phyloP scores from a whole-genome alignment of 23 tunicate genomes.

The Styela clava region DNA sequence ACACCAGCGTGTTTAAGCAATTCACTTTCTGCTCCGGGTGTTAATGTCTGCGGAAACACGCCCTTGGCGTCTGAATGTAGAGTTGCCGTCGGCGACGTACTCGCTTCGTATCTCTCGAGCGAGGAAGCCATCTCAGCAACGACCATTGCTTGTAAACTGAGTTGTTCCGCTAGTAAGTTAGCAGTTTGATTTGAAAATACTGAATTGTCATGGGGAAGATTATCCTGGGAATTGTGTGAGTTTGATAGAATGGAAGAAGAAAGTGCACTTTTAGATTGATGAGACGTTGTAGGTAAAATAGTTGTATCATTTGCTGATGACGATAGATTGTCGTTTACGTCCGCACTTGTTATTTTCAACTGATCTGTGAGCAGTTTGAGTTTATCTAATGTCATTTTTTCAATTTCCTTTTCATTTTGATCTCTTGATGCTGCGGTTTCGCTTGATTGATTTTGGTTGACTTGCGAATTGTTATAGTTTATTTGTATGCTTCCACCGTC shows the following conservation, averaged over 20 bases:
- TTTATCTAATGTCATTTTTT: constrained; percentile 26
- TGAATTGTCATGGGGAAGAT: background rate
- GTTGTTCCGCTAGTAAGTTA: constrained; percentile 25
- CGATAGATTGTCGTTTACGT: constrained; percentile 11
- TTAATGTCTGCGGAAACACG: constrained; percentile 21
- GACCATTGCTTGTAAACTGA: constrained; percentile 67
- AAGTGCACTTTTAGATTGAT: background rate
- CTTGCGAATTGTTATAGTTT: background rate
- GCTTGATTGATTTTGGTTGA: background rate
- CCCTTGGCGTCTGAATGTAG: background rate
- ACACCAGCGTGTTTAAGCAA: constrained; percentile 70
- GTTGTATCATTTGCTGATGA: background rate
- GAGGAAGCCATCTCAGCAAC: constrained; percentile 86
- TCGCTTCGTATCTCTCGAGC: constrained; percentile 51
- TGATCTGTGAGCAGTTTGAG: constrained; percentile 47
- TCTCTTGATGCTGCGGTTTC: background rate
- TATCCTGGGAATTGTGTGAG: background rate
- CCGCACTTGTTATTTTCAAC: constrained; percentile 34
- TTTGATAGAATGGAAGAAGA: background rate
- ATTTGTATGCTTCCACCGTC: constrained; percentile 12
- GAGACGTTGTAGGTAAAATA: background rate
- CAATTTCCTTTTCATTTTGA: constrained; percentile 13
- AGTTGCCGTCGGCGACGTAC: constrained; percentile 38
- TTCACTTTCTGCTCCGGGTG: constrained; percentile 36
- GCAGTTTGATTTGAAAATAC: constrained; percentile 11